A percentile compares a stretch with the other conserved stretches of the same genome.
Evolutionary conservation across 2,888 invertebrate species (phyloP).

Genomic region (Eueremaeus valkanovi): DNA sequence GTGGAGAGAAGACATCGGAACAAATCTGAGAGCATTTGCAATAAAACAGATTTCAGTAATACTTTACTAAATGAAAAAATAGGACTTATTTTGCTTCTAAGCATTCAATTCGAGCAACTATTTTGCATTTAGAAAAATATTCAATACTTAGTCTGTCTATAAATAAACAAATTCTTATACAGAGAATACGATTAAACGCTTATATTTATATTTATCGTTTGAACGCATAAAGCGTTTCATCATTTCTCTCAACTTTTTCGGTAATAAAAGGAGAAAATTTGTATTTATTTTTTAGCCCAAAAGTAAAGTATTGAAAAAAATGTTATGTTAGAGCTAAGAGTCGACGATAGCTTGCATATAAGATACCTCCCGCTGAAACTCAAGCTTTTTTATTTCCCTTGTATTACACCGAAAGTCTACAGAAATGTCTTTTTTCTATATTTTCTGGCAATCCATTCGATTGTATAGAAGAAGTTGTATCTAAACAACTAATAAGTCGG

Average conservation of each 20-base stretch:
- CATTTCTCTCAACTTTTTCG: background rate
- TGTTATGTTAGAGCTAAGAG: conserved; percentile 14
- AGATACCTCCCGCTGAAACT: background rate
- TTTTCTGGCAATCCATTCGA: background rate
- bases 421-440: background rate
- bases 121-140: background rate
- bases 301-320: background rate
- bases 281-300: background rate
- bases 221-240: background rate
- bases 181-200: background rate
- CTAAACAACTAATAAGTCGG: background rate
- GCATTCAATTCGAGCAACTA: background rate
- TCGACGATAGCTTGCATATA: background rate
- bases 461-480: too few relatives aligned
- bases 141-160: background rate
- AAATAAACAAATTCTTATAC: background rate
- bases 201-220: background rate
- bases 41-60: background rate
- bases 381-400: background rate
- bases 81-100: background rate
- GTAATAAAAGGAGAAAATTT: background rate
- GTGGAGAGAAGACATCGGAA: background rate
- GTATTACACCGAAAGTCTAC: background rate
- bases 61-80: background rate
- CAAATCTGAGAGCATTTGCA: background rate